phyloP scores from a whole-genome alignment of 2,113 vertebrate species.

The Rhinolophus ferrumequinum region DNA sequence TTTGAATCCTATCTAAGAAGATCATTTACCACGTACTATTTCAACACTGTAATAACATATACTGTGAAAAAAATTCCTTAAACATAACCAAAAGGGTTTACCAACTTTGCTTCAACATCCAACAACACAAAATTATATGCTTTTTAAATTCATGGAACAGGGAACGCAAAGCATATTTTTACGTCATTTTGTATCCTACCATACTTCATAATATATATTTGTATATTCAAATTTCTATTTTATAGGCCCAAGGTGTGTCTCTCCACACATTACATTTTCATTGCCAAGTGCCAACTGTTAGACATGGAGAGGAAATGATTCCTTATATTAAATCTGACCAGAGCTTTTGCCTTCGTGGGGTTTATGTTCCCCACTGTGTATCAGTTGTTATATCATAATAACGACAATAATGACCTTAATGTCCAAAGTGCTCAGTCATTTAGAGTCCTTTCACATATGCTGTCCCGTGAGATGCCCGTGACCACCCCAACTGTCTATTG shows the following conservation, averaged over 20 bases:
- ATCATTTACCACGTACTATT: slow-evolving; percentile 76
- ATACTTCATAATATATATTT: slow-evolving; percentile 87
- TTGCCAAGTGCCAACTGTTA: slow-evolving; percentile 66
- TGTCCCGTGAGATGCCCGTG: background rate
- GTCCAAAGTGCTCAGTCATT: slow-evolving; percentile 54
- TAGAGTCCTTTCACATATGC: background rate
- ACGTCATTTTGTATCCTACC: slow-evolving; percentile 86
- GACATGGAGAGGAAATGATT: slow-evolving; percentile 63
- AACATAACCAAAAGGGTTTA: slow-evolving; percentile 80
- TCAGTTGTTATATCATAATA: background rate
- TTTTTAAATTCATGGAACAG: slow-evolving; percentile 84
- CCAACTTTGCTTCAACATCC: slow-evolving; percentile 80
- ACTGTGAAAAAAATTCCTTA: slow-evolving; percentile 85
- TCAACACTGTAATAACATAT: slow-evolving; percentile 86
- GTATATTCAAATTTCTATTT: slow-evolving; percentile 86
- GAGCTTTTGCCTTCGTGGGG: slow-evolving; percentile 55
- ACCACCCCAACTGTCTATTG: background rate
- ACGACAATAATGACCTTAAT: slow-evolving; percentile 17
- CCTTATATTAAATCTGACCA: slow-evolving; percentile 43
- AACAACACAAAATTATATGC: slow-evolving; percentile 78
- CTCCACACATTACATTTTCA: slow-evolving; percentile 41
- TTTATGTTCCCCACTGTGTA: background rate
- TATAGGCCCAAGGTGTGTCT: slow-evolving; percentile 77
- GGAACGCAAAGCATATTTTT: slow-evolving; percentile 86
- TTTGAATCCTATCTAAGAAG: slow-evolving; percentile 61